Evolutionary conservation across 1,140 invertebrate genomes (phyloP).

Genomic region (Sycobia sp.): DNA sequence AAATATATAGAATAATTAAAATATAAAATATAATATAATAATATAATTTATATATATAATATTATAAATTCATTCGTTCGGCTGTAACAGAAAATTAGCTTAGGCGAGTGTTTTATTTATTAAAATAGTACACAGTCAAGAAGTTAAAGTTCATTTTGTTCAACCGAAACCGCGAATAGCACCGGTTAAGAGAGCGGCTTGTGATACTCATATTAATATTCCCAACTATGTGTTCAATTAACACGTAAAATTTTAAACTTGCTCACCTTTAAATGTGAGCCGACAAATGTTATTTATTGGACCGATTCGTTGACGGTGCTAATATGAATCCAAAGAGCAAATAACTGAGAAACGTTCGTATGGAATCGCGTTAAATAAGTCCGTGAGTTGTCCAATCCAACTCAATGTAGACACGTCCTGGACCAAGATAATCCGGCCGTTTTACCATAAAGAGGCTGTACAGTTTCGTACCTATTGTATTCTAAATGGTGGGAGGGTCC

Average conservation of each 20-base stretch:
- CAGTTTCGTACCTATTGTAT: neutral
- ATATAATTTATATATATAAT: too few species aligned
- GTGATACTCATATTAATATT: constrained; percentile 13
- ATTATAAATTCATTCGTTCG: constrained; percentile 20
- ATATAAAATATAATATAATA: too few species aligned
- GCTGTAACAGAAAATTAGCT: constrained; percentile 13
- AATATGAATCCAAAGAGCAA: neutral
- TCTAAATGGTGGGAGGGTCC: neutral
- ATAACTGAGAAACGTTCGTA: neutral
- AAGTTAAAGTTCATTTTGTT: constrained; percentile 7
- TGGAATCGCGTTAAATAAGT: constrained; percentile 1
- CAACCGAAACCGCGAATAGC: constrained; percentile 27
- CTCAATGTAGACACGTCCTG: constrained; percentile 1
- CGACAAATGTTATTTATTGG: neutral
- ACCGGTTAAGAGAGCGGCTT: neutral
- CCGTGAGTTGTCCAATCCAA: neutral
- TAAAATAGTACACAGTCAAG: neutral
- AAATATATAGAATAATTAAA: too few species aligned
- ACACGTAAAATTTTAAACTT: neutral
- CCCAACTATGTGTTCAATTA: constrained; percentile 20
- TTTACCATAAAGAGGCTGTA: neutral
- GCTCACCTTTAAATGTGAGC: neutral
- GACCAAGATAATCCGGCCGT: neutral
- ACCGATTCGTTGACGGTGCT: neutral
- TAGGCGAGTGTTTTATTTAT: constrained; percentile 23